phyloP scores from a whole-genome alignment of 1,140 invertebrate species.

The Trichomalopsis sarcophagae region DNA sequence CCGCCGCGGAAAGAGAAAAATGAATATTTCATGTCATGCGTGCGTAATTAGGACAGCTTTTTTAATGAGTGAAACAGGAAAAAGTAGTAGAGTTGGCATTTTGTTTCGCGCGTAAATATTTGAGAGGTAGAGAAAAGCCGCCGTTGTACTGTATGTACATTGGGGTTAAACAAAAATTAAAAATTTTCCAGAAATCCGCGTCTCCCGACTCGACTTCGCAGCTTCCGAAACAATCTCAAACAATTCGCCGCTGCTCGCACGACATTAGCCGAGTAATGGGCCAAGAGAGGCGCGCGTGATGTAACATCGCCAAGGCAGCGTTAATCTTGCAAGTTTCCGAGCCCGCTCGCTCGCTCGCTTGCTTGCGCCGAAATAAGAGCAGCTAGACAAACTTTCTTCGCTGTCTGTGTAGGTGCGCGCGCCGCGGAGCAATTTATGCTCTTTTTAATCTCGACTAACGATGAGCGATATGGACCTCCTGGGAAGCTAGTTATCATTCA shows the following conservation, averaged over 20 bases:
- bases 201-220: too few relatives aligned
- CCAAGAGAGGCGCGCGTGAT: not conserved
- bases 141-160: too few relatives aligned
- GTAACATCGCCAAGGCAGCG: not conserved
- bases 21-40: slow-evolving; percentile 2
- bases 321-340: not conserved
- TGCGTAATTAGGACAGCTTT: not conserved
- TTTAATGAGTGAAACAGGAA: slow-evolving; percentile 1
- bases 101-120: too few relatives aligned
- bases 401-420: too few relatives aligned
- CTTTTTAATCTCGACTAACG: not conserved
- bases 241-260: too few relatives aligned
- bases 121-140: too few relatives aligned
- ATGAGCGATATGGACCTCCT: too few relatives aligned
- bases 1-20: not conserved
- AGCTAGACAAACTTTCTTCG: not conserved
- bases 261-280: slow-evolving; percentile 16
- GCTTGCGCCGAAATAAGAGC: not conserved
- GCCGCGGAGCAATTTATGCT: not conserved
- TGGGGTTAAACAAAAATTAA: not conserved
- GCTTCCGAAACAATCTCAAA: too few relatives aligned
- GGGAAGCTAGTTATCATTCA: too few relatives aligned
- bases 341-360: too few relatives aligned
- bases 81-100: not conserved
- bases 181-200: too few relatives aligned